Conservation (phyloP, 2,797 vertebrate species). For the Antrozous pallidus region DNA sequence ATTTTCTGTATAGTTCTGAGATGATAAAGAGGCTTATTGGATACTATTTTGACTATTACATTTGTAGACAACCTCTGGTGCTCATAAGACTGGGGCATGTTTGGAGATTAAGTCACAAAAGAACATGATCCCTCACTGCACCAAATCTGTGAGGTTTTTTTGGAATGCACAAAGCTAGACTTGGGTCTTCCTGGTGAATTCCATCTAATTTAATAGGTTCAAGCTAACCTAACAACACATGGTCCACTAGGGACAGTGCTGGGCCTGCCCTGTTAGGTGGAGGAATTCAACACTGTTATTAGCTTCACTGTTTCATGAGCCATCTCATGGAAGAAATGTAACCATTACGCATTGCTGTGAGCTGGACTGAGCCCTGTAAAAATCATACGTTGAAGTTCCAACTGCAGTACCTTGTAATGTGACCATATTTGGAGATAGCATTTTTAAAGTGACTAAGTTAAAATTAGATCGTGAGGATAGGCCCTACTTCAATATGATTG, state of each 20-base stretch:
- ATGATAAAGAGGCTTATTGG: conserved; percentile 32
- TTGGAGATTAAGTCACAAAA: background rate
- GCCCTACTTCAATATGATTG: background rate
- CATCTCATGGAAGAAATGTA: too few relatives aligned
- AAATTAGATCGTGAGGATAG: background rate
- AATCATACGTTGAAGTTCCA: background rate
- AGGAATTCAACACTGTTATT: background rate
- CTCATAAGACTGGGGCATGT: background rate
- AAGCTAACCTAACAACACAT: background rate
- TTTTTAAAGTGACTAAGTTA: background rate
- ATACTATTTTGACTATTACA: background rate
- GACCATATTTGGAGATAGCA: background rate
- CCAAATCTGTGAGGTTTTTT: background rate
- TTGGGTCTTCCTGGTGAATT: background rate
- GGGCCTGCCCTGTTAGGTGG: background rate
- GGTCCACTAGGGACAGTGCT: too few relatives aligned
- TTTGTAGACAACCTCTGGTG: background rate
- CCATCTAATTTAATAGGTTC: background rate
- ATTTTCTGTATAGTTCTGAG: conserved; percentile 12
- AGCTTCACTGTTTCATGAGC: background rate
- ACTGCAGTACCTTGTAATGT: background rate
- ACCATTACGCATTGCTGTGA: background rate
- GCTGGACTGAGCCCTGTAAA: background rate
- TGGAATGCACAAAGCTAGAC: background rate
- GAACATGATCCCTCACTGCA: background rate